These are phyloP conservation scores for Tetragnatha versicolor DNA, from an alignment of 1,140 invertebrate genomes.

Conservation along the genomic window DNA sequence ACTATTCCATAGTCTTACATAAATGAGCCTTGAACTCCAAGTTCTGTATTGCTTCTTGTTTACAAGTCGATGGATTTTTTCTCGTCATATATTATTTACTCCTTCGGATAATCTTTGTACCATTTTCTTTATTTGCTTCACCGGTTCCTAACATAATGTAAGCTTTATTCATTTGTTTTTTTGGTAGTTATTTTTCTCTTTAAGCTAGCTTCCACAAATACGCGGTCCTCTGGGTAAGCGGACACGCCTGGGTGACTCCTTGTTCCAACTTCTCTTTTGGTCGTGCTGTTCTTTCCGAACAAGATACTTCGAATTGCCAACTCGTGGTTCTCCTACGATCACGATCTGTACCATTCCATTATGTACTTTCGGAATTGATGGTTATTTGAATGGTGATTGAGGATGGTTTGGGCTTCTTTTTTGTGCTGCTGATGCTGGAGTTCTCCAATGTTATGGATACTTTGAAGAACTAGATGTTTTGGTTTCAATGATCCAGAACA, in stretches of 20 bases:
- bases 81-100: conserved; percentile 19
- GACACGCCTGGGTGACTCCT: conserved; percentile 14
- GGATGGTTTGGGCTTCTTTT: too few species aligned
- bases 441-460: too few species aligned
- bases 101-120: background rate
- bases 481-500: too few species aligned
- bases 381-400: too few species aligned
- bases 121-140: conserved; percentile 49
- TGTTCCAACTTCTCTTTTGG: background rate
- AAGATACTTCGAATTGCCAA: conserved; percentile 32
- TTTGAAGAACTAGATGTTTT: too few species aligned
- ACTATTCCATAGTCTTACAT: conserved; percentile 6
- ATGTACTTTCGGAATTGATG: background rate
- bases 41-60: conserved; percentile 32
- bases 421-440: too few species aligned
- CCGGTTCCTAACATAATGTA: conserved; percentile 38
- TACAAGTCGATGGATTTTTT: conserved; percentile 43
- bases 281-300: conserved; percentile 33
- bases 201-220: conserved; percentile 25
- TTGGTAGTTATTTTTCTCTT: conserved; percentile 1
- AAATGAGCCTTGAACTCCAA: conserved; percentile 52
- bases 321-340: conserved; percentile 15
- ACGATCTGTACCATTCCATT: conserved; percentile 29
- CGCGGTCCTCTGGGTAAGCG: conserved; percentile 20
- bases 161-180: background rate